These are phyloP conservation scores for Heliconius ismenius DNA, from an alignment of 2,888 invertebrate species.

Conservation along the genomic window DNA sequence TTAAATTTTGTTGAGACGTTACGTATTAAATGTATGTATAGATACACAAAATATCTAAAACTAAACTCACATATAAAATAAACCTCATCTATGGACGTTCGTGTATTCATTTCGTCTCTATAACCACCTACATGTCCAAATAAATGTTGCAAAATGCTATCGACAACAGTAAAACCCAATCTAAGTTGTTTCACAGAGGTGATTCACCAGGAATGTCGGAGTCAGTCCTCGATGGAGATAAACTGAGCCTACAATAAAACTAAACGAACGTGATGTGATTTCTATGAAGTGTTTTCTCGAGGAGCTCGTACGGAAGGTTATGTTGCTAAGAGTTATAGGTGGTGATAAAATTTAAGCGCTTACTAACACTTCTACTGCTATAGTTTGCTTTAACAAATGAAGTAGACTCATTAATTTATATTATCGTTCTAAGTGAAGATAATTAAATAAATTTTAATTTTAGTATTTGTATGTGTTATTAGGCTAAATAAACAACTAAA, in stretches of 20 bases:
- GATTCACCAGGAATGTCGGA: conserved; percentile 39
- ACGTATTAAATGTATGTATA: too few species aligned
- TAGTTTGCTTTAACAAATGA: neutral
- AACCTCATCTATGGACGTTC: neutral
- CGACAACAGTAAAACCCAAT: conserved; percentile 41
- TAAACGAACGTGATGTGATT: conserved; percentile 42
- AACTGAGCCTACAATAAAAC: conserved; percentile 41
- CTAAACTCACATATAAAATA: neutral
- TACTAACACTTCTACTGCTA: neutral
- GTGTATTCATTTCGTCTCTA: neutral
- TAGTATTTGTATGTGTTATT: too few species aligned
- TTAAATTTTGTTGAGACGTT: too few species aligned
- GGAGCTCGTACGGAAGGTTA: conserved; percentile 25
- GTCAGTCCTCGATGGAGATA: conserved; percentile 41
- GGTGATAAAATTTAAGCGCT: conserved; percentile 23
- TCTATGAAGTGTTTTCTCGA: conserved; percentile 33
- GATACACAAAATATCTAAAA: neutral
- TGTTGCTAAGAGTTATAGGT: conserved; percentile 20
- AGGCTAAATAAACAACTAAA: too few species aligned
- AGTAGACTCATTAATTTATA: too few species aligned
- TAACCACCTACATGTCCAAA: neutral
- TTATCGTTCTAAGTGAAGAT: too few species aligned
- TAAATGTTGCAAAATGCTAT: neutral
- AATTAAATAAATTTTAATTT: too few species aligned
- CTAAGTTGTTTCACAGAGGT: conserved; percentile 42